Evolutionary conservation across 2,888 invertebrate species (phyloP), one percentile per base, ranked within the genome.

Genomic region (Abrostola tripartita): DNA sequence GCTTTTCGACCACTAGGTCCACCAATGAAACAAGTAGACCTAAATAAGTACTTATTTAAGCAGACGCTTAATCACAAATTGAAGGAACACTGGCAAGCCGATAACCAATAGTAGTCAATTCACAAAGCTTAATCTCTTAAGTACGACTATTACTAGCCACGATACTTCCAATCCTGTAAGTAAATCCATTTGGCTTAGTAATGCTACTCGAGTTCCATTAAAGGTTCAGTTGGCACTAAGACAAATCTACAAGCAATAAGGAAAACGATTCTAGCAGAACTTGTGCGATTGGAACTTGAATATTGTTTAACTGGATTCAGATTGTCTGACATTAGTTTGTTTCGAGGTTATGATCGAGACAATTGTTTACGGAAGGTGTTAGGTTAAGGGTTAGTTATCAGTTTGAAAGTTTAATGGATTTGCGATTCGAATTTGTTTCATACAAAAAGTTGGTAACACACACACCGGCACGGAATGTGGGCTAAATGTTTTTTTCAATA

Each of bases 201-300:
- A 57, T 59, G 53, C 24, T 50, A 47, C 12, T 40, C 10, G 14
- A 37, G 38, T 40, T 35, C 36, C 44, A 58, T 63, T 60, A 58
- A 38, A 50, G 53, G 47, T 50, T 64, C 60, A 55, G 24, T 53
- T 74, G 42, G 12, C 12, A 12, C 56, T 11, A 12, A 55, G 66
- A 66, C 24, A 61, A 74, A 66, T 66, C 54, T 66, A 55, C 49
- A 10, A 44, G 57, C 60, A 63, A 70, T 74, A 62, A 63, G 11
- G 44, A 51, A 52, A 61, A 59, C 56, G 40, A 57, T 52, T 50
- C 37, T 35, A 0, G n/a, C n/a, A n/a, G 11, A 56, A 64, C 52
- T 68, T 51, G 24, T 14, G 7, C 8, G 11, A 42, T 52, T 55
- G 4, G 37, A 8, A 8, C 4, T 44, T 24, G 40, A 5, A 44